A percentile compares a stretch with the other conserved stretches of the same genome.
Conservation (phyloP, 1,140 invertebrate species). For the Drosophila setifemur region DNA sequence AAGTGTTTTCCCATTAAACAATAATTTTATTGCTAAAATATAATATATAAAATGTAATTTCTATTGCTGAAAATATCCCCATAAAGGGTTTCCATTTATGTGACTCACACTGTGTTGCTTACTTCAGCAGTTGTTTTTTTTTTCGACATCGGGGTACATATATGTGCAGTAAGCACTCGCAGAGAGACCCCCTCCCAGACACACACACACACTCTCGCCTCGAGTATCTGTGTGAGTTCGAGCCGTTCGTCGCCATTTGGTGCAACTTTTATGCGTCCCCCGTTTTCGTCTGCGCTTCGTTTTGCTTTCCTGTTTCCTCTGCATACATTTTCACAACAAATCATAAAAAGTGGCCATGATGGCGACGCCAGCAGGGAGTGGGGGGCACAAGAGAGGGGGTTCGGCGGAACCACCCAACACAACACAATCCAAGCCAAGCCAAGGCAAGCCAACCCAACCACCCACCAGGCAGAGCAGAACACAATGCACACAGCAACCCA, state of each 20-base stretch:
- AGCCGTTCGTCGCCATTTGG: constrained; percentile 57
- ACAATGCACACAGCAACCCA: constrained; percentile 36
- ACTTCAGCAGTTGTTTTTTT: constrained; percentile 1
- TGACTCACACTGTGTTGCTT: neutral
- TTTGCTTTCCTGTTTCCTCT: constrained; percentile 73
- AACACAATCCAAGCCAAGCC: too few species aligned
- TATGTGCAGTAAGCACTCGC: constrained; percentile 31
- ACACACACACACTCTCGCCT: neutral
- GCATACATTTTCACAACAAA: constrained; percentile 76
- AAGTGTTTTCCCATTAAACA: too few species aligned
- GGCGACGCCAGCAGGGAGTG: constrained; percentile 27
- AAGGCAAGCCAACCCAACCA: constrained; percentile 33
- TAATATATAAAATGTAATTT: too few species aligned
- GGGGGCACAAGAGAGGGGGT: neutral
- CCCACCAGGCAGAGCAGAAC: neutral
- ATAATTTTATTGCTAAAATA: too few species aligned
- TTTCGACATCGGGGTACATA: constrained; percentile 19
- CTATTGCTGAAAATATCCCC: too few species aligned
- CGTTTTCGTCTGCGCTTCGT: constrained; percentile 21
- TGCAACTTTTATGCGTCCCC: constrained; percentile 58
- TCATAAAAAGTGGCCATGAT: constrained; percentile 70
- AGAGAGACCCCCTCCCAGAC: neutral
- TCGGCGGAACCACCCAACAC: neutral
- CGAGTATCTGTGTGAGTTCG: constrained; percentile 21
- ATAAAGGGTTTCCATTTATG: neutral